phyloP scores from a whole-genome alignment of 2,113 vertebrate species.

The Dipodomys merriami region DNA sequence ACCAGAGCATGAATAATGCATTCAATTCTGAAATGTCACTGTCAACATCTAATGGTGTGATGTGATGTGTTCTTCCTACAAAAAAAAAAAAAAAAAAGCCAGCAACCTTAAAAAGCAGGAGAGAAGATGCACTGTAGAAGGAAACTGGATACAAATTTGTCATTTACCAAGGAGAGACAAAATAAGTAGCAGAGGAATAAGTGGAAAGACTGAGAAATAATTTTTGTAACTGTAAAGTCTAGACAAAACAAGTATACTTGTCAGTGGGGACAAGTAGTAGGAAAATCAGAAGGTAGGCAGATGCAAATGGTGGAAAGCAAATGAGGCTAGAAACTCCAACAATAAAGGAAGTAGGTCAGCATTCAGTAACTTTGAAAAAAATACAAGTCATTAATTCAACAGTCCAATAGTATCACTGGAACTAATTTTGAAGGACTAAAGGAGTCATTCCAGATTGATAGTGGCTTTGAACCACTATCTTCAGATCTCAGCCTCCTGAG shows the following conservation, averaged over 20 bases:
- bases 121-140: constrained; percentile 47
- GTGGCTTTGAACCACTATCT: no score
- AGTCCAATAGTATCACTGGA: not conserved
- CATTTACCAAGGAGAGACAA: constrained; percentile 50
- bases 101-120: constrained; percentile 32
- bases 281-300: not conserved
- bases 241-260: constrained; percentile 1
- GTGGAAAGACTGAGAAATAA: constrained; percentile 31
- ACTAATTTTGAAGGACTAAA: constrained; percentile 1
- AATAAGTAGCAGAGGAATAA: constrained; percentile 45
- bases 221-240: not conserved
- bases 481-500: no score
- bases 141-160: constrained; percentile 37
- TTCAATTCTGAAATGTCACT: constrained; percentile 63
- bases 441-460: not conserved
- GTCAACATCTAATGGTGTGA: constrained; percentile 66
- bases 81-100: not conserved
- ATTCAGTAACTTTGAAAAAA: not conserved
- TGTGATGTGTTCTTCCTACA: constrained; percentile 44
- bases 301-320: not conserved
- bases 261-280: not conserved
- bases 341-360: not conserved
- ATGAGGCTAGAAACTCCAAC: not conserved
- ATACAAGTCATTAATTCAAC: not conserved
- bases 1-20: constrained; percentile 72